Evolutionary conservation across 2,113 vertebrate genomes (phyloP).

Genomic region (Eonycteris spelaea): DNA sequence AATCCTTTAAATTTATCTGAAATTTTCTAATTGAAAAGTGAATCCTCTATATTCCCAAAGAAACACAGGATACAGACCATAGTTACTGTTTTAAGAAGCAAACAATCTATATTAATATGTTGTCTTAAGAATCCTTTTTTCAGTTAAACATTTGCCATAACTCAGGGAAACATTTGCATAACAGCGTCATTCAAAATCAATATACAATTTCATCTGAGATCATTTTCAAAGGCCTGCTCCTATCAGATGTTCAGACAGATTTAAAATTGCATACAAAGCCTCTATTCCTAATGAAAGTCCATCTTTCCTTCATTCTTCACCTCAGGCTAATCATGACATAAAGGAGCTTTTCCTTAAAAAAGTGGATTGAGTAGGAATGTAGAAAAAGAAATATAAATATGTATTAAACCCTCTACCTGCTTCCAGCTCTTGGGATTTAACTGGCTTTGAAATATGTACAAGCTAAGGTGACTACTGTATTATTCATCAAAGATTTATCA

Average conservation of each 20-base stretch:
- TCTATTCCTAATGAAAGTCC: conserved; percentile 49
- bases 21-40: conserved; percentile 59
- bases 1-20: conserved; percentile 31
- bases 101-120: conserved; percentile 13
- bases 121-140: conserved; percentile 36
- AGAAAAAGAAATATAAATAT: conserved; percentile 31
- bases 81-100: conserved; percentile 37
- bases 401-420: conserved; percentile 38
- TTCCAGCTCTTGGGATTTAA: conserved; percentile 47
- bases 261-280: conserved; percentile 41
- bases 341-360: conserved; percentile 49
- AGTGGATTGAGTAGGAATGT: neutral
- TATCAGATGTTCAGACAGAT: conserved; percentile 36
- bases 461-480: conserved; percentile 49
- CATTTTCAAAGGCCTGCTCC: conserved; percentile 31
- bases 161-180: conserved; percentile 27
- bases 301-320: conserved; percentile 9
- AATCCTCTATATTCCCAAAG: conserved; percentile 33
- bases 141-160: conserved; percentile 28
- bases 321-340: conserved; percentile 40
- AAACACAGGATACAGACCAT: conserved; percentile 28
- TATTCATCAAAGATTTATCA: conserved; percentile 66
- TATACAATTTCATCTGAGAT: conserved; percentile 1
- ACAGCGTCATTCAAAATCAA: conserved; percentile 46
- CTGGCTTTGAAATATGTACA: conserved; percentile 66